A percentile compares a stretch with the other conserved stretches of the same genome.
Evolutionary conservation across 2,888 invertebrate species (phyloP).

Genomic region (Ichneumoninae sp.): DNA sequence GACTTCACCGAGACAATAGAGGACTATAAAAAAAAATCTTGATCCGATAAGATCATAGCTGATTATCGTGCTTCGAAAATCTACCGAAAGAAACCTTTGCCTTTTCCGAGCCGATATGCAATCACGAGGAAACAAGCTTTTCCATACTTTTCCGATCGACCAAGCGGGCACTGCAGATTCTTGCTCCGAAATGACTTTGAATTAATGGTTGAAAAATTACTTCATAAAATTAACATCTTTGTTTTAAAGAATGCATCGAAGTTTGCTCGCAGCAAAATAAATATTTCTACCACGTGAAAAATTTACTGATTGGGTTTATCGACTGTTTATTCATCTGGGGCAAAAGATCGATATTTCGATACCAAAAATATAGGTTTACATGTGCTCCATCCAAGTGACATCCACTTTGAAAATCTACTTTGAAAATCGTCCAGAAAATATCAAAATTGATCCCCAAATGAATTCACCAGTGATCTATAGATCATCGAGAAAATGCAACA

Average conservation of each 20-base stretch:
- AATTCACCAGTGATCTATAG: slow-evolving; percentile 6
- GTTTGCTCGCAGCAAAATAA: no score
- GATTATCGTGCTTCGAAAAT: slow-evolving; percentile 9
- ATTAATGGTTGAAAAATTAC: no score
- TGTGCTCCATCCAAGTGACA: background rate
- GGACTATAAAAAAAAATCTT: background rate
- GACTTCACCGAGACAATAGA: slow-evolving; percentile 21
- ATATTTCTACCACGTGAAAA: no score
- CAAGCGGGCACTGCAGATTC: no score
- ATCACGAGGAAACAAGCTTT: background rate
- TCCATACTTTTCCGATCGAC: no score
- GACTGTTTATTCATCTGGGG: background rate
- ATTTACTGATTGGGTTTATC: background rate
- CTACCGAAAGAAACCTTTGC: background rate
- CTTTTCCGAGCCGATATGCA: background rate
- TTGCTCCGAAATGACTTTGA: no score
- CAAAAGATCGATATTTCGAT: background rate
- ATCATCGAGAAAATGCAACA: slow-evolving; percentile 5
- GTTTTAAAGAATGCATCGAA: no score
- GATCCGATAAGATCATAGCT: slow-evolving; percentile 8
- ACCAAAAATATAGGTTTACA: background rate
- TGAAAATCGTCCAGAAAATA: background rate
- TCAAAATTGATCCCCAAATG: background rate
- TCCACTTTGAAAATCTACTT: background rate
- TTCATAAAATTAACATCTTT: no score